These are phyloP conservation scores for Meda fulgida DNA, from an alignment of 2,797 vertebrate species.

Conservation along the genomic window DNA sequence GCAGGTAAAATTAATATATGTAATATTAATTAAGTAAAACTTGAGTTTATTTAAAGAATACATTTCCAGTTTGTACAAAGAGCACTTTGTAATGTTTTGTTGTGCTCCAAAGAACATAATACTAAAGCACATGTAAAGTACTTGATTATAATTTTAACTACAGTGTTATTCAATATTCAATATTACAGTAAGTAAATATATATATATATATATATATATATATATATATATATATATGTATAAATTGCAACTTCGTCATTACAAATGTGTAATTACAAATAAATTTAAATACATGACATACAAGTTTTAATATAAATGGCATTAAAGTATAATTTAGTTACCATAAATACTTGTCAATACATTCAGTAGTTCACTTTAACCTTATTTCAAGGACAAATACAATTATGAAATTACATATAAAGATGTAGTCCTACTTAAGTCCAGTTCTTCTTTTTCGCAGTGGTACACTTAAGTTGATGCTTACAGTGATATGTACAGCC, in stretches of 20 bases:
- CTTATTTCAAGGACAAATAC: neutral
- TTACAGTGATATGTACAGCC: neutral
- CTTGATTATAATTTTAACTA: too few species aligned
- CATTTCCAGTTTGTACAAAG: too few species aligned
- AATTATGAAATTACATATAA: neutral
- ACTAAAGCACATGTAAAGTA: too few species aligned
- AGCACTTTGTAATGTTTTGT: too few species aligned
- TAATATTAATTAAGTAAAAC: too few species aligned
- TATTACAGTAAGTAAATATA: too few species aligned
- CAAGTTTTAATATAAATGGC: neutral
- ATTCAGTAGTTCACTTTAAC: neutral
- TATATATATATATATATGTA: too few species aligned
- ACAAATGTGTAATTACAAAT: neutral
- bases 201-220: too few species aligned
- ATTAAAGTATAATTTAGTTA: neutral
- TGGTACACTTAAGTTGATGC: neutral
- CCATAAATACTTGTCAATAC: neutral
- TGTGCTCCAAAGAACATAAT: neutral
- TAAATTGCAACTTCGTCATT: neutral
- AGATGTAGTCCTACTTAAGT: neutral
- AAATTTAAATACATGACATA: neutral
- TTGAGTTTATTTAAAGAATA: too few species aligned
- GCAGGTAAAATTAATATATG: neutral
- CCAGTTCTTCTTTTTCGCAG: neutral
- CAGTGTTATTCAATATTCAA: too few species aligned